Base-by-base conservation (phyloP, 2,888 invertebrate genomes). In the Polymixis flavicincta region DNA sequence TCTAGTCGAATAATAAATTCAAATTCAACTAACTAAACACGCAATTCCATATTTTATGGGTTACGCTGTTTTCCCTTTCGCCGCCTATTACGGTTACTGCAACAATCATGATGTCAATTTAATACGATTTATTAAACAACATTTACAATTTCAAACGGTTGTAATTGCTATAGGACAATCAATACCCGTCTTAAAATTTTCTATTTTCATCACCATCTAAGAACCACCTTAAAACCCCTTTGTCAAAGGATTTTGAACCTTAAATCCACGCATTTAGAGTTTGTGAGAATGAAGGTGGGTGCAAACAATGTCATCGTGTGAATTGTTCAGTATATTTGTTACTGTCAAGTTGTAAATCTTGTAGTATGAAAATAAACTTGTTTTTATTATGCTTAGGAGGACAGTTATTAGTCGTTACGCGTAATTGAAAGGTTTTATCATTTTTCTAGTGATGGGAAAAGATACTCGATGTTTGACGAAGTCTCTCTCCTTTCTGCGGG, bases 31-130 rank as follows among this genome's bases (percentile, higher is more conserved):
- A 76, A 71, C 85, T 71, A 50, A 71, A 59, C 71, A 76, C 57
- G 69, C 71, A 55, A 70, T 85, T 69, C 57, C n/a, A 69, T 67
- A 74, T 19, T 57, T 70, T 61, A 77, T 80, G 76, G 82, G 70
- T 83, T 85, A 84, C 78, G 61, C 57, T 52, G 65, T 73, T 84
- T 82, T 83, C 71, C 77, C 71, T 78, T 80, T 84, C 70, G 80
- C 48, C 37, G 37, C 19, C 75, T 72, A 85, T 87, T 86, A 82
- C 78, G 52, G 72, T 71, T 50, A 37, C 69, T 28, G 68, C 75
- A 85, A 88, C 89, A 90, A 92, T 92, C 91, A 90, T 85, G 82
- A 76, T 87, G 90, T 92, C 92, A 91, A 90, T 90, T 92, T 91
- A 85, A 88, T 84, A 83, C 83, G 75, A 93, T 93, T 93, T 93